Base-by-base conservation (phyloP, 1,140 invertebrate species). In the Psix sp. region DNA sequence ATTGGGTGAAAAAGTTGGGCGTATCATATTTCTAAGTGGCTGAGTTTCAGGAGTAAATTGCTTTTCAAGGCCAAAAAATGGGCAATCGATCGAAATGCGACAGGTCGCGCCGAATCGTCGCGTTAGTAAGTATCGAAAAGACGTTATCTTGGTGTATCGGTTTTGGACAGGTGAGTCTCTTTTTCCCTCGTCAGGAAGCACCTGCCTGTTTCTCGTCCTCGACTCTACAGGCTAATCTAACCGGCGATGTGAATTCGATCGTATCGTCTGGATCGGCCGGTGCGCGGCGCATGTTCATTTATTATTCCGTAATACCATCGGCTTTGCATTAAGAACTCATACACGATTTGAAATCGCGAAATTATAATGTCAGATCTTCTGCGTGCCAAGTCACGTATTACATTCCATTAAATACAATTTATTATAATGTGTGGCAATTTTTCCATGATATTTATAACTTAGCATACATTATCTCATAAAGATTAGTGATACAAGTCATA, bases 81-180 rank as follows among this genome's bases (percentile, higher is more conserved):
- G 51, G 13, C 63, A 51, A 68, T 67, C 63, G 71, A 74, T 74
- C 48, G 70, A 57, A 66, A 66, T 52, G 70, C 70, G 70, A 59
- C 65, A 66, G 49, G 72, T 68, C 63, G 71, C 56, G 63, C 56
- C 46, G 48, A 65, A 73, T 73, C 54, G 70, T 73, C 60, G 48
- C 60, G 62, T 73, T 73, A 46, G 60, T 39, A 49, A 75, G 54
- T 78, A 78, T 76, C 74, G 74, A 72, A 51, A 72, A 59, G 57
- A 57, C 73, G 77, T 76, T 80, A 80, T 80, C 77, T 77, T 38
- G 60, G 71, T 73, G 78, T 80, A 78, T 78, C 75, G 68, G 21
- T 63, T 68, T 60, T 59, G 60, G 72, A 76, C 78, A 78, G 78
- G 78, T 80, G 77, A 80, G 76, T 68, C 66, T 62, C 75, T 77